phyloP scores from a whole-genome alignment of 2,888 invertebrate genomes.

The Notodonta dromedarius region DNA sequence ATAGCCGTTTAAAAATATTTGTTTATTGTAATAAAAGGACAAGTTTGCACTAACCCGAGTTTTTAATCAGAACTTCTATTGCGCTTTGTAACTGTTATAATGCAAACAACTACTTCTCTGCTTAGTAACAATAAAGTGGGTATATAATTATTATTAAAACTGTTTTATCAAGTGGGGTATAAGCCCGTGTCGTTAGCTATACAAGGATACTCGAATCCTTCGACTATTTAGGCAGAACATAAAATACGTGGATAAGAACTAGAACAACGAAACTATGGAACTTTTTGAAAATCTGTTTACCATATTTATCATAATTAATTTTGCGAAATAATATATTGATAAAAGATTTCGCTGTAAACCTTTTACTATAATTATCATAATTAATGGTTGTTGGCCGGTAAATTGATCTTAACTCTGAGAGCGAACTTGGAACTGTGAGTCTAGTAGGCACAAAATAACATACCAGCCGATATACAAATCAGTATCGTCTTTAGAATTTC shows the following conservation, averaged over 20 bases:
- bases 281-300: not conserved
- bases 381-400: too few species aligned
- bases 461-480: too few species aligned
- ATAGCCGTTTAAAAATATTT: too few species aligned
- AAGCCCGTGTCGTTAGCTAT: slow-evolving; percentile 12
- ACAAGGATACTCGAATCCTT: slow-evolving; percentile 7
- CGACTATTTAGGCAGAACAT: slow-evolving; percentile 8
- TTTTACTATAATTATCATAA: too few species aligned
- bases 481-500: too few species aligned
- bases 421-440: too few species aligned
- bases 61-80: slow-evolving; percentile 5
- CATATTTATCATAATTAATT: not conserved
- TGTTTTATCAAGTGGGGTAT: slow-evolving; percentile 15
- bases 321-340: too few species aligned
- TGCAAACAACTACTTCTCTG: not conserved
- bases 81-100: not conserved
- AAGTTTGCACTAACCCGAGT: not conserved
- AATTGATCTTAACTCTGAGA: too few species aligned
- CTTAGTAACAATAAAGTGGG: slow-evolving; percentile 9
- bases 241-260: slow-evolving; percentile 9
- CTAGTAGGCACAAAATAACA: too few species aligned
- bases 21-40: not conserved
- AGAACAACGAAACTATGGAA: not conserved
- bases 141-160: slow-evolving; percentile 18
- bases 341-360: too few species aligned